Percentiles rank a stretch among this genome's conserved stretches.
These are phyloP conservation scores for Otolemur garnettii DNA, from an alignment of 2,113 vertebrate species.

Conservation along the genomic window DNA sequence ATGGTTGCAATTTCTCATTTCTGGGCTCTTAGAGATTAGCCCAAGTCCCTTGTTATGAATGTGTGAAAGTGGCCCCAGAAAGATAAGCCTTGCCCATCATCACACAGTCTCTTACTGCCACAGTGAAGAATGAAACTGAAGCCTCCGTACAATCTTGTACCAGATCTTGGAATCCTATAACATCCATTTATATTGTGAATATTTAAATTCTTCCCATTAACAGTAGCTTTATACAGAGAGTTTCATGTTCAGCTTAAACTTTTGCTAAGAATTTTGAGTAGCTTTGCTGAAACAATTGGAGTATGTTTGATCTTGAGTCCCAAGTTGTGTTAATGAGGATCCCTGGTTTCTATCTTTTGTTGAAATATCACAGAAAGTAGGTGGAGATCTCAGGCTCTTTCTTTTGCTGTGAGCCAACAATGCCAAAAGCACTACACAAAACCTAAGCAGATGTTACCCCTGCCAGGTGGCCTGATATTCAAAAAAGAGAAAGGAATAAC, in stretches of 20 bases:
- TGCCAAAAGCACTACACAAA: background rate
- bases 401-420: background rate
- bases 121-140: background rate
- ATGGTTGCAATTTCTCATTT: conserved; percentile 5
- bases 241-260: background rate
- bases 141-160: background rate
- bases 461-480: conserved; percentile 5
- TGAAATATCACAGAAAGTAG: conserved; percentile 35
- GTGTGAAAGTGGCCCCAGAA: background rate
- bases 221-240: background rate
- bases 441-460: background rate
- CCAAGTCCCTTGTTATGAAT: background rate
- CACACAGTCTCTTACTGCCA: background rate
- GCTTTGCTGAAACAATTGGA: background rate
- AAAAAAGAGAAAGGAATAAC: background rate
- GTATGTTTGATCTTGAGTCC: background rate
- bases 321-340: background rate
- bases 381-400: background rate
- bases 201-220: background rate
- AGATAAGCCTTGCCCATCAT: background rate
- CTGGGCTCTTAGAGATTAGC: background rate
- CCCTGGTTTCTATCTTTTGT: conserved; percentile 38
- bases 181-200: background rate
- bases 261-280: conserved; percentile 42
- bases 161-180: background rate